phyloP scores from a whole-genome alignment of 2,888 invertebrate genomes.

The Phymatocera aterrima region DNA sequence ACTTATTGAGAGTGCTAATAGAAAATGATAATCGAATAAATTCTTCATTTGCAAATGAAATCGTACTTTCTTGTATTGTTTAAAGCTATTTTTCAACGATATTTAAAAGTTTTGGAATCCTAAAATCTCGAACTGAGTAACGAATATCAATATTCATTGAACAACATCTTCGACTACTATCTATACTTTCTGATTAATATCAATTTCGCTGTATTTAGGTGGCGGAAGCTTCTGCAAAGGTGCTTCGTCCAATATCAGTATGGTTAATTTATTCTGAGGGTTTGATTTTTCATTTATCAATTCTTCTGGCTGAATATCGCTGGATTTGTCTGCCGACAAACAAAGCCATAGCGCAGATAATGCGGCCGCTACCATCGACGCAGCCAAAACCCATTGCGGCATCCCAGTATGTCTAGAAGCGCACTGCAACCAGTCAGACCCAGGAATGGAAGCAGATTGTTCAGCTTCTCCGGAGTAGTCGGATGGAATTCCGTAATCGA shows the following conservation, averaged over 20 bases:
- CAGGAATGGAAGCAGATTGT: conserved; percentile 60
- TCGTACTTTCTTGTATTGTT: conserved; percentile 6
- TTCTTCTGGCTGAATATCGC: conserved; percentile 56
- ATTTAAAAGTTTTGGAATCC: conserved; percentile 5
- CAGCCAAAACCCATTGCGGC: conserved; percentile 63
- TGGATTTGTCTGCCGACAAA: conserved; percentile 57
- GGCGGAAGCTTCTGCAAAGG: conserved; percentile 63
- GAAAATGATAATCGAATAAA: neutral
- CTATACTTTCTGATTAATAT: conserved; percentile 54
- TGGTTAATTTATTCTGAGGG: conserved; percentile 54
- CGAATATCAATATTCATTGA: conserved; percentile 33
- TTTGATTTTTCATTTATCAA: conserved; percentile 48
- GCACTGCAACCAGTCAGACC: conserved; percentile 64
- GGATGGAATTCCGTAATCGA: conserved; percentile 66
- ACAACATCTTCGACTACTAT: conserved; percentile 23
- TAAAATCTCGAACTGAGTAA: conserved; percentile 48
- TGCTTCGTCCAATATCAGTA: conserved; percentile 64
- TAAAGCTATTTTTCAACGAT: conserved; percentile 1
- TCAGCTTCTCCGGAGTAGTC: conserved; percentile 67
- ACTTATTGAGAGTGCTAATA: no score
- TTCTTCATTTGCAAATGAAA: conserved; percentile 30
- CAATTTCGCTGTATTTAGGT: conserved; percentile 62
- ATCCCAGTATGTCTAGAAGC: conserved; percentile 62
- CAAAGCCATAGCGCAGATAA: conserved; percentile 62
- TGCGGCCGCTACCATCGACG: conserved; percentile 57